Evolutionary conservation across 2,797 vertebrate genomes (phyloP).

Genomic region (Enteromius fasciolatus): DNA sequence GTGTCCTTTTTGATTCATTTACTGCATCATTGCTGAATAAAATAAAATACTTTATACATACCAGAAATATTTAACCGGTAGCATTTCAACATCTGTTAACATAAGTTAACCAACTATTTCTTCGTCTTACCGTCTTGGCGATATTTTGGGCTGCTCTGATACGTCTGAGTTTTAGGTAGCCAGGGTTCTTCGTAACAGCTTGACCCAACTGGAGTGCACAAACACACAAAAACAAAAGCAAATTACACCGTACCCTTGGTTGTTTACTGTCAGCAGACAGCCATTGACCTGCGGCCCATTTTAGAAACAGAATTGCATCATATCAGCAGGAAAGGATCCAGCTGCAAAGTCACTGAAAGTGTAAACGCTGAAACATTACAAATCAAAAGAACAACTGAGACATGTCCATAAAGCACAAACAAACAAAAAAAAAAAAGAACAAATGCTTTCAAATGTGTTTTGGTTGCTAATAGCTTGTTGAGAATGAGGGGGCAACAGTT

Average conservation of each 20-base stretch:
- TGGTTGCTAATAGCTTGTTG: neutral
- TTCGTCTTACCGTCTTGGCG: constrained; percentile 85
- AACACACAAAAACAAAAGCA: constrained; percentile 29
- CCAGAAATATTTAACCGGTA: neutral
- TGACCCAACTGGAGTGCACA: constrained; percentile 75
- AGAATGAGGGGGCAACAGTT: neutral
- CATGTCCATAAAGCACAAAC: neutral
- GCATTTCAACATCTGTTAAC: neutral
- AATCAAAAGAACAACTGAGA: neutral
- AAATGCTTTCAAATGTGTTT: constrained; percentile 15
- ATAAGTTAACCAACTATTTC: neutral
- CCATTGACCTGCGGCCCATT: constrained; percentile 29
- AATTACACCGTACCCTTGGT: constrained; percentile 22
- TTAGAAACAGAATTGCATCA: constrained; percentile 45
- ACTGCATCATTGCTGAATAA: neutral
- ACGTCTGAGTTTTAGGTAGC: constrained; percentile 91
- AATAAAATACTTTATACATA: neutral
- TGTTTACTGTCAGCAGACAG: constrained; percentile 24
- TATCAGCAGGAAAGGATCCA: constrained; percentile 26
- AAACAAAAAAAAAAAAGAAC: neutral
- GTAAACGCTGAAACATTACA: neutral
- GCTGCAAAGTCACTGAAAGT: neutral
- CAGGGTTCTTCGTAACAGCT: constrained; percentile 90
- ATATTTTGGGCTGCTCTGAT: constrained; percentile 94
- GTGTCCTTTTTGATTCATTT: neutral